Conservation (phyloP, 2,888 invertebrate species). For the Pollenia amentaria region DNA sequence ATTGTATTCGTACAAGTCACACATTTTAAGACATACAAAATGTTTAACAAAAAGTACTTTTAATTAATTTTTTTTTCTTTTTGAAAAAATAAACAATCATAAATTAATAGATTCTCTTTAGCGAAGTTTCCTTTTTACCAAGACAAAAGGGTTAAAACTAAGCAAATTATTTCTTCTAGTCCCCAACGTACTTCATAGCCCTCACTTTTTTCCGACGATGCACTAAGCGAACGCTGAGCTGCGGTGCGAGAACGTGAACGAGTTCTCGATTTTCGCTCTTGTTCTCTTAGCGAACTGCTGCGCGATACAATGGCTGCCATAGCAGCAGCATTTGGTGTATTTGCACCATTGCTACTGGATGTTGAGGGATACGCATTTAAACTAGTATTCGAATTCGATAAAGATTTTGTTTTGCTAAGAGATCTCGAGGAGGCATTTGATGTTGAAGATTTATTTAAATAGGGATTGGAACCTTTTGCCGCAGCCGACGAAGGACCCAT, state of each 20-base stretch:
- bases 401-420: conserved; percentile 79
- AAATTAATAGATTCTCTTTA: no score
- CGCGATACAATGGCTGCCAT: conserved; percentile 83
- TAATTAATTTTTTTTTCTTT: no score
- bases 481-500: conserved; percentile 78
- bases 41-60: no score
- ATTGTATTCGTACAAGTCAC: no score
- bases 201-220: conserved; percentile 91
- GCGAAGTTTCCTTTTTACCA: background rate
- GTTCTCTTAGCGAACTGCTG: conserved; percentile 84
- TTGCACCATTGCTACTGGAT: conserved; percentile 64
- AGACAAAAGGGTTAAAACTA: conserved; percentile 7
- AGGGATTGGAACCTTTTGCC: conserved; percentile 79
- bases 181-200: conserved; percentile 91
- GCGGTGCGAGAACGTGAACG: conserved; percentile 82
- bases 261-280: conserved; percentile 84
- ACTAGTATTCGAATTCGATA: conserved; percentile 83
- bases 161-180: background rate
- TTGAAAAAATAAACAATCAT: no score
- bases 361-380: conserved; percentile 77
- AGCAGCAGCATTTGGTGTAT: conserved; percentile 79
- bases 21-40: no score
- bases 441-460: conserved; percentile 74
- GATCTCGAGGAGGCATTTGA: conserved; percentile 76
- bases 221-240: conserved; percentile 87